Conservation (phyloP, 1,140 invertebrate genomes). For the Heliothis subflexa region DNA sequence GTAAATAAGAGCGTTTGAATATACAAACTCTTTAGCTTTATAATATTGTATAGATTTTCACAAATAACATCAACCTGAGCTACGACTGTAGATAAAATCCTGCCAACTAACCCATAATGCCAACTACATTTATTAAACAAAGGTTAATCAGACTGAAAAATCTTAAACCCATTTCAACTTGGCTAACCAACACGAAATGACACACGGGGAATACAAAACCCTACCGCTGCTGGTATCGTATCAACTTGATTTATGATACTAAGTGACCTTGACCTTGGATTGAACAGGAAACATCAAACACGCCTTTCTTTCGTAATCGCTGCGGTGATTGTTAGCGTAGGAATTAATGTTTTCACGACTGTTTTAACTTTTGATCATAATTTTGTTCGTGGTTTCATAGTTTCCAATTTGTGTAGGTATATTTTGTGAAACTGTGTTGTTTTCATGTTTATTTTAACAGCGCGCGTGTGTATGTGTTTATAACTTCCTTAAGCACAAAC, state of each 20-base stretch:
- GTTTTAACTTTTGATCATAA: not conserved
- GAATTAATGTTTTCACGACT: not conserved
- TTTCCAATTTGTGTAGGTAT: too few species aligned
- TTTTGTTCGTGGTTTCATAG: too few species aligned
- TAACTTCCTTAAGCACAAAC: too few species aligned
- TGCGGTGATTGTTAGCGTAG: not conserved
- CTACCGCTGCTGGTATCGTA: conserved; percentile 14
- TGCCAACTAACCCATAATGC: not conserved
- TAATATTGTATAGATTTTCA: too few species aligned
- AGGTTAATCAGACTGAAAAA: not conserved
- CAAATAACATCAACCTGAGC: too few species aligned
- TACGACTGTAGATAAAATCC: not conserved
- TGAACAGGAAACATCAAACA: conserved; percentile 6
- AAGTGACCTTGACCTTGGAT: conserved; percentile 33
- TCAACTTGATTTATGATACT: conserved; percentile 28
- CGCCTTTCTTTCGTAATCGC: not conserved
- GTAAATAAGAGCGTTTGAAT: too few species aligned
- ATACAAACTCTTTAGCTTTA: too few species aligned
- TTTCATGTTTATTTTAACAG: too few species aligned
- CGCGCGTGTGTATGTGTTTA: too few species aligned
- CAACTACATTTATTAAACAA: not conserved
- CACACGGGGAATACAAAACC: conserved; percentile 4
- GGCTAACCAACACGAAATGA: conserved; percentile 16
- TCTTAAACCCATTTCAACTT: not conserved
- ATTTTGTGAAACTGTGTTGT: too few species aligned